Conservation (phyloP, 2,113 vertebrate species). For the Lepus americanus region DNA sequence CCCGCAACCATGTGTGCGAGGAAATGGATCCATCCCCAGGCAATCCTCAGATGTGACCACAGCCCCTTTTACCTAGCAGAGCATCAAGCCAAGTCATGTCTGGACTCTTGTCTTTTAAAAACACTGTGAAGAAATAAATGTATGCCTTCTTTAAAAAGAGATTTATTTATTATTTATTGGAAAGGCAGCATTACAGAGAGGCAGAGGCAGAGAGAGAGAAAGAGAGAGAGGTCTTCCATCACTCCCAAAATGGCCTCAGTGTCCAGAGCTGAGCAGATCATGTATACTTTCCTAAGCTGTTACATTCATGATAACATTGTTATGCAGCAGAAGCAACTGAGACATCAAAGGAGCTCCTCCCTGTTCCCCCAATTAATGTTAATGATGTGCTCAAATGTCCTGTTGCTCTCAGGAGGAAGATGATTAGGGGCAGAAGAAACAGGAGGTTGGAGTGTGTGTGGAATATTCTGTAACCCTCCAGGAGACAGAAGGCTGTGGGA, state of each 20-base stretch:
- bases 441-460: background rate
- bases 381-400: background rate
- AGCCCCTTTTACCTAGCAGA: background rate
- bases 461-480: background rate
- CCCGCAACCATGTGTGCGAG: background rate
- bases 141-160: background rate
- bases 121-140: background rate
- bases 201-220: no score
- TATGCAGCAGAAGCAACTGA: background rate
- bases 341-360: background rate
- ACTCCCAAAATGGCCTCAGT: no score
- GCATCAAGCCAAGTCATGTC: background rate
- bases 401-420: background rate
- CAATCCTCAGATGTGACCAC: background rate
- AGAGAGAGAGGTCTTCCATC: no score
- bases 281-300: background rate
- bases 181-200: no score
- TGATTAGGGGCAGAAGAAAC: background rate
- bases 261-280: no score
- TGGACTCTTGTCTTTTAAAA: background rate
- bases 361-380: background rate
- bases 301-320: background rate
- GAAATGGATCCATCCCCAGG: background rate
- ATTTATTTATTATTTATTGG: no score
- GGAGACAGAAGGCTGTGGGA: background rate